Conservation (phyloP, 2,113 vertebrate species). For the Heterocephalus glaber region DNA sequence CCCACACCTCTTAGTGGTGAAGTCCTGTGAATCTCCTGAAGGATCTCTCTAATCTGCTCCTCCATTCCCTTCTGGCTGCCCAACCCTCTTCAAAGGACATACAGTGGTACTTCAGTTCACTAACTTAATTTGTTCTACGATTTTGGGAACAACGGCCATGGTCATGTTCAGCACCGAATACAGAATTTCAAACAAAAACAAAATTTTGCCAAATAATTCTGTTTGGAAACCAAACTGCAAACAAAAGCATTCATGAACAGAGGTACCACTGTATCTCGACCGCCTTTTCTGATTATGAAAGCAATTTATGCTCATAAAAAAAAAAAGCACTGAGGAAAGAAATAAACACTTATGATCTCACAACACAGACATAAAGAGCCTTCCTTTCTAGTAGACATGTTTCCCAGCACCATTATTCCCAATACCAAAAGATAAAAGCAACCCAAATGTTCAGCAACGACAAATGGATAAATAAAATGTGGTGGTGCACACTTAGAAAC, state of each 20-base stretch:
- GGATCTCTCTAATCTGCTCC: background rate
- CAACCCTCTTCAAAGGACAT: background rate
- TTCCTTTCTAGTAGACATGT: background rate
- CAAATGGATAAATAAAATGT: background rate
- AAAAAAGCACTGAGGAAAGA: background rate
- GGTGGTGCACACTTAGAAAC: background rate
- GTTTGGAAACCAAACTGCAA: background rate
- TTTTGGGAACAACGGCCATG: background rate
- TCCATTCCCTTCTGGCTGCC: background rate
- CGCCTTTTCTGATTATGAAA: constrained; percentile 46
- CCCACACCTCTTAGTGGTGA: background rate
- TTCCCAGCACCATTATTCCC: constrained; percentile 9
- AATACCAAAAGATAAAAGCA: background rate
- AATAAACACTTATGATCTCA: background rate
- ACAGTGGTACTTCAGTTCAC: background rate
- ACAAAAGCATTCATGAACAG: background rate
- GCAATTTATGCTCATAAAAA: background rate
- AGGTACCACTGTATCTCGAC: background rate
- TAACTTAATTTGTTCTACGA: background rate
- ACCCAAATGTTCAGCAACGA: background rate
- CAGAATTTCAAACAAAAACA: background rate
- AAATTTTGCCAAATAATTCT: background rate
- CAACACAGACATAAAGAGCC: background rate
- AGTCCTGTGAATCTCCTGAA: background rate
- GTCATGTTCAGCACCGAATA: background rate